These are phyloP conservation scores for Psilanteris sp. DNA, from an alignment of 1,140 invertebrate genomes.

Conservation along the genomic window DNA sequence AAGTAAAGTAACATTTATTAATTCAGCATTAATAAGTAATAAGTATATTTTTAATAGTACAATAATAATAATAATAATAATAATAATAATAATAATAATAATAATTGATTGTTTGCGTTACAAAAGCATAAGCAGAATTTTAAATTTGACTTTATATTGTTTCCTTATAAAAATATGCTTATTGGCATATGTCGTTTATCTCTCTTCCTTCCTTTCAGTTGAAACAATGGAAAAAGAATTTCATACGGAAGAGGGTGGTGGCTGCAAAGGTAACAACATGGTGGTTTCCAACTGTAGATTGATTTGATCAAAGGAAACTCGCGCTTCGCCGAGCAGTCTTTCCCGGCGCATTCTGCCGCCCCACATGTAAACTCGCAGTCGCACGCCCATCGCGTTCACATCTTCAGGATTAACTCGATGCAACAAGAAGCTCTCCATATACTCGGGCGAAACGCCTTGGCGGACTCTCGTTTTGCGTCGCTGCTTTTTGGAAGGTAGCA, in stretches of 20 bases:
- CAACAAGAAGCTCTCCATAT: constrained; percentile 94
- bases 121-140: no score
- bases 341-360: constrained; percentile 91
- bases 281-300: constrained; percentile 94
- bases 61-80: no score
- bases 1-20: no score
- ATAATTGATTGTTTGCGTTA: no score
- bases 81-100: no score
- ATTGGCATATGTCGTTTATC: no score
- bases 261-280: constrained; percentile 92
- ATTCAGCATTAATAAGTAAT: no score
- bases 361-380: constrained; percentile 90
- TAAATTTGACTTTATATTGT: no score
- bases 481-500: constrained; percentile 94
- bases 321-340: constrained; percentile 92
- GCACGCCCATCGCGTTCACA: constrained; percentile 92
- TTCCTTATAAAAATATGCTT: no score
- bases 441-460: constrained; percentile 92
- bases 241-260: constrained; percentile 84
- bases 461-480: constrained; percentile 95
- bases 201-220: no score
- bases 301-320: constrained; percentile 92
- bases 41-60: no score
- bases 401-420: constrained; percentile 96
- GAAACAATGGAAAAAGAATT: neutral